Evolutionary conservation across 2,888 invertebrate genomes (phyloP), one percentile per base, ranked within the genome.

Genomic region (Lissocephala sabroskyi): DNA sequence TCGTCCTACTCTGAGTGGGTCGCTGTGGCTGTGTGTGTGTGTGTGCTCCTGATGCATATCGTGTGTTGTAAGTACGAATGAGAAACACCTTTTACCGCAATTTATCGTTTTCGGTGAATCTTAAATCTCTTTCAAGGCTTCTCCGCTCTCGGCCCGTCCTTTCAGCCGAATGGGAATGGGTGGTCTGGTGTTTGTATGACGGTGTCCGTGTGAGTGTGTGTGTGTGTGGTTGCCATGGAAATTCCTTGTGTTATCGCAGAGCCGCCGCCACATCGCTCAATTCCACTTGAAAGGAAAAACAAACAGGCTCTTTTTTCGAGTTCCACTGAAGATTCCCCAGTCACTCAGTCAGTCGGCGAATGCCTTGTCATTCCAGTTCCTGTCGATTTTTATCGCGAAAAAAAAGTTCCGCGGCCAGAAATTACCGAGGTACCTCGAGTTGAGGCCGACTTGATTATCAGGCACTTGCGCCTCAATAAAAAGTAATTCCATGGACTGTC

Each of bases 41-140:
- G n/a, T n/a, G n/a, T n/a, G n/a, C n/a, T n/a, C n/a, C 26, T 39
- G 53, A 53, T 53, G 18, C 32, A n/a, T 42, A 44, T 50, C n/a
- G n/a, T 39, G 28, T 45, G 45, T 16, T 35, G 50, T 40, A n/a
- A 5, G 37, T 30, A 18, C 44, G 62, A 54, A 52, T 59, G 52
- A 54, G 54, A 57, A 66, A 66, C 71, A 74, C 71, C 74, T 64
- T 74, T 70, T 70, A 59, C 71, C 65, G 43, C 71, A 74, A 74
- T 71, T 71, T 71, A 71, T 71, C 71, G 71, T 59, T 64, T 55
- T 58, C n/a, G 62, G 52, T 56, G 54, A 59, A 70, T 66, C 66
- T 74, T 59, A 54, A 70, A 74, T 65, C 66, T 49, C 52, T 56
- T 49, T 59, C 58, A 68, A 59, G 55, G 56, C 52, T 58, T 33